Percentiles rank a stretch among this genome's conserved stretches.
phyloP scores from a whole-genome alignment of 2,113 vertebrate genomes.

The Menura novaehollandiae region DNA sequence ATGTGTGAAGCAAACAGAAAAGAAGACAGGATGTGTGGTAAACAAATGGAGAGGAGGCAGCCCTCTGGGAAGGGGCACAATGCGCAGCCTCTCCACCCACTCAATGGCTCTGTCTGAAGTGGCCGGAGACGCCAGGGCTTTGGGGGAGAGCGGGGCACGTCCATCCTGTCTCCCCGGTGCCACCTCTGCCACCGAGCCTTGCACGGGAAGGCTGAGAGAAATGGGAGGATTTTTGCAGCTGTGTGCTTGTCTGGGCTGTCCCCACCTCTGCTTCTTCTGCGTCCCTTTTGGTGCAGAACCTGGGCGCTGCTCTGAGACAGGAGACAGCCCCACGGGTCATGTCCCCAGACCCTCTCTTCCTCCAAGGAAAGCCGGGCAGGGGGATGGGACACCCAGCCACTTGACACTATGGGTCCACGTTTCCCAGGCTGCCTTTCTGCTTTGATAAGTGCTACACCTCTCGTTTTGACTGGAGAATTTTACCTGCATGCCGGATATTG shows the following conservation, averaged over 20 bases:
- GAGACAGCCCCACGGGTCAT: fast-evolving
- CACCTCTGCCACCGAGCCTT: background rate
- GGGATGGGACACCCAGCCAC: background rate
- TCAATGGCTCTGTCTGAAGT: slow-evolving; percentile 69
- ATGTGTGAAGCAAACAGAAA: slow-evolving; percentile 74
- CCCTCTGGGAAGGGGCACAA: slow-evolving; percentile 54
- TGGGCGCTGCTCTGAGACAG: fast-evolving
- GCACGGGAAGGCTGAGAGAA: background rate
- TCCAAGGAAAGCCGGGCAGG: background rate
- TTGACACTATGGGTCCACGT: fast-evolving
- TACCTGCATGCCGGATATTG: background rate
- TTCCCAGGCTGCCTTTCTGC: background rate
- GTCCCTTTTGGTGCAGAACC: background rate
- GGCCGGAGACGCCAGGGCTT: slow-evolving; percentile 73
- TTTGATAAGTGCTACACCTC: background rate
- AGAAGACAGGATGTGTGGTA: slow-evolving; percentile 80
- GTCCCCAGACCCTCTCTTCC: background rate
- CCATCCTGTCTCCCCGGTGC: background rate
- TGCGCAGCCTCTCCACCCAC: background rate
- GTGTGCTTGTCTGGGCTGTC: background rate
- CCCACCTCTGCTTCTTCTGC: background rate
- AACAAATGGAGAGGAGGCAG: slow-evolving; percentile 76
- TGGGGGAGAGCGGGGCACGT: background rate
- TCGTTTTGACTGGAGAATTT: background rate
- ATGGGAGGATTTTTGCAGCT: background rate